Base-by-base conservation (phyloP, 2,888 invertebrate genomes). In the Cantharis lateralis region DNA sequence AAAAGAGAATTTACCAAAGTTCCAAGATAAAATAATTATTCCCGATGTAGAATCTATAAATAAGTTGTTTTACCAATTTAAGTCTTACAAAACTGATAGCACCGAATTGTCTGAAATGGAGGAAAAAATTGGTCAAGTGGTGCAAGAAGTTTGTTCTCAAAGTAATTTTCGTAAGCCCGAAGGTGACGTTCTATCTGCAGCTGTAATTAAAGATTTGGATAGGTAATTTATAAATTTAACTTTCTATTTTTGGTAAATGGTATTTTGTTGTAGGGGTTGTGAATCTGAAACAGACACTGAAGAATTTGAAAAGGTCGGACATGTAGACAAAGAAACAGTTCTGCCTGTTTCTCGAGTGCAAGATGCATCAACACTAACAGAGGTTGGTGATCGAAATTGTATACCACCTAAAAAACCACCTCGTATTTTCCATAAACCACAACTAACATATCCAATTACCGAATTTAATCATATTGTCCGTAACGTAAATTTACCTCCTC, bases 221-320 rank as follows among this genome's bases (percentile, higher is more conserved):
- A 87, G 84, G 88, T 88, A 82, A 62, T 15, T 70, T 28, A 24
- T 72, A 15, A 77, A 28, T 3, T 66, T 32, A 74, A 62, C 64
- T 66, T 70, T 26, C 69, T 66, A 16, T 63, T 66, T 62, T 32
- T 16, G 16, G 15, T 20, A 24, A 66, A 15, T 15, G n/a, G 48
- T 16, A 20, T 24, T 66, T 64, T 15, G 32, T 72, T 88, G 77
- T 88, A 95, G 95, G 85, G 94, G 93, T 80, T 93, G 93, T 85
- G 95, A 95, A 85, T 95, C 95, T 0, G 95, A 95, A 88, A 93
- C 94, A 0, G 95, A 95, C 84, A 93, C 93, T 0, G 95, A 95
- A 83, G 95, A 95, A 84, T 95, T 95, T 88, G 95, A 95, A 88
- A 94, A 93, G 86, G 92, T 95, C 10, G 91, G 92, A 15, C 84